Percentiles rank a stretch among this genome's conserved stretches.
phyloP scores from a whole-genome alignment of 92 coral and sea anemone species.

The Virgularia gustaviana region DNA sequence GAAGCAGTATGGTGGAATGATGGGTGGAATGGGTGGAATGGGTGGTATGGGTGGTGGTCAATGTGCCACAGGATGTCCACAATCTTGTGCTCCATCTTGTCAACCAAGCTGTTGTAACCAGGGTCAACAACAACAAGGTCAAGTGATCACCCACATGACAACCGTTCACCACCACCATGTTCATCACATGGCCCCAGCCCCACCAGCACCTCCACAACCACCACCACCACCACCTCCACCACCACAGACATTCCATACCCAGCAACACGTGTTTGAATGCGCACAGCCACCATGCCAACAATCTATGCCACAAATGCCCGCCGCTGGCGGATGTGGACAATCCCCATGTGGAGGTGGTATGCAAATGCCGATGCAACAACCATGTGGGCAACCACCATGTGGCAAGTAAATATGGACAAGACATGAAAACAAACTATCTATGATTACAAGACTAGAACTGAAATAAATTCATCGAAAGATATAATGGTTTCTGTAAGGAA shows the following conservation, averaged over 20 bases:
- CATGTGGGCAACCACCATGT: constrained; percentile 39
- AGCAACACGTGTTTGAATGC: constrained; percentile 37
- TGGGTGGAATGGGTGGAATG: neutral
- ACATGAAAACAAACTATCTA: too few relatives aligned
- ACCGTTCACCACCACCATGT: constrained; percentile 40
- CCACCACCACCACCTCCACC: constrained; percentile 37
- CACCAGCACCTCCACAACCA: constrained; percentile 33
- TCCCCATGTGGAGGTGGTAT: constrained; percentile 25
- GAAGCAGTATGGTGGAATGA: constrained; percentile 19
- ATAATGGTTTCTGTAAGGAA: too few relatives aligned
- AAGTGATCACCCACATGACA: constrained; percentile 30
- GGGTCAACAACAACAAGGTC: constrained; percentile 24
- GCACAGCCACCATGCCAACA: constrained; percentile 20
- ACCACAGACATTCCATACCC: constrained; percentile 42
- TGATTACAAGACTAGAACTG: too few relatives aligned
- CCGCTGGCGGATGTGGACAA: constrained; percentile 18
- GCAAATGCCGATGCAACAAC: constrained; percentile 15
- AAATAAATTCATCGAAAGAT: too few relatives aligned
- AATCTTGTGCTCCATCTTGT: constrained; percentile 39
- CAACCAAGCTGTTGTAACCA: constrained; percentile 25
- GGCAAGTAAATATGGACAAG: constrained; percentile 21
- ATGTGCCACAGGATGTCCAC: constrained; percentile 36
- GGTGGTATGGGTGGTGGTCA: constrained; percentile 4
- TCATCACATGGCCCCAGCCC: constrained; percentile 38
- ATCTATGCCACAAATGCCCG: constrained; percentile 7